Conservation (phyloP, 1,140 invertebrate species). For the Dinothrombium tinctorium region DNA sequence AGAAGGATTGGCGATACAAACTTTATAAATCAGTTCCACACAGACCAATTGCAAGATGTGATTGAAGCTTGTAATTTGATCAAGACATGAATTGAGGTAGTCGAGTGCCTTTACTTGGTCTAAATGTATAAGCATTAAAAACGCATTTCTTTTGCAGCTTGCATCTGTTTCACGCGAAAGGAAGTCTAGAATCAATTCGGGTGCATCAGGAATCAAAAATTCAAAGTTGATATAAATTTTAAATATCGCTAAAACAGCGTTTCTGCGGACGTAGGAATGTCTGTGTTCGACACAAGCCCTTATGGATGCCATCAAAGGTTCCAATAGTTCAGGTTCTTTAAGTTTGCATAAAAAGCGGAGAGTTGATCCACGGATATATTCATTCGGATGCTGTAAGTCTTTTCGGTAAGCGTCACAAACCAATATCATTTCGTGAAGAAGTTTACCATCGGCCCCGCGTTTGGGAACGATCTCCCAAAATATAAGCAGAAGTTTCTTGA, state of each 20-base stretch:
- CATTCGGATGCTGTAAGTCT: constrained; percentile 98
- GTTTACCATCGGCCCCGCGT: constrained; percentile 78
- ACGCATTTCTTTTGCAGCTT: constrained; percentile 96
- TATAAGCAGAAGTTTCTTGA: constrained; percentile 88
- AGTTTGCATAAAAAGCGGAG: constrained; percentile 86
- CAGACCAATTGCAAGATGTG: constrained; percentile 96
- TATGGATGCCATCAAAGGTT: constrained; percentile 95
- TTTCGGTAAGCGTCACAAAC: constrained; percentile 98
- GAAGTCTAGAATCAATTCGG: constrained; percentile 82
- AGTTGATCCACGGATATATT: constrained; percentile 92
- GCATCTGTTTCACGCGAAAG: constrained; percentile 92
- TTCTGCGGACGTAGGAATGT: constrained; percentile 91
- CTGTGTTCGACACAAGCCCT: constrained; percentile 79
- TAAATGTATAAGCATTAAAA: constrained; percentile 92
- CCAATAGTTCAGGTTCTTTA: constrained; percentile 89
- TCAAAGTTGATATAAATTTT: constrained; percentile 98
- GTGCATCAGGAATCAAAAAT: constrained; percentile 92
- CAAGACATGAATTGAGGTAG: constrained; percentile 72
- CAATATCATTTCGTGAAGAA: constrained; percentile 96
- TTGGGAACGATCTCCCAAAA: constrained; percentile 99
- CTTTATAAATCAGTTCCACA: constrained; percentile 97
- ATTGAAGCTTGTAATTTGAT: constrained; percentile 70
- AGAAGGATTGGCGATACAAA: constrained; percentile 86
- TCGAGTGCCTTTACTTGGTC: constrained; percentile 68
- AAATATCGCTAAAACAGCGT: constrained; percentile 94